Conservation (phyloP, 2,113 vertebrate genomes). For the Aphelocoma coerulescens region DNA sequence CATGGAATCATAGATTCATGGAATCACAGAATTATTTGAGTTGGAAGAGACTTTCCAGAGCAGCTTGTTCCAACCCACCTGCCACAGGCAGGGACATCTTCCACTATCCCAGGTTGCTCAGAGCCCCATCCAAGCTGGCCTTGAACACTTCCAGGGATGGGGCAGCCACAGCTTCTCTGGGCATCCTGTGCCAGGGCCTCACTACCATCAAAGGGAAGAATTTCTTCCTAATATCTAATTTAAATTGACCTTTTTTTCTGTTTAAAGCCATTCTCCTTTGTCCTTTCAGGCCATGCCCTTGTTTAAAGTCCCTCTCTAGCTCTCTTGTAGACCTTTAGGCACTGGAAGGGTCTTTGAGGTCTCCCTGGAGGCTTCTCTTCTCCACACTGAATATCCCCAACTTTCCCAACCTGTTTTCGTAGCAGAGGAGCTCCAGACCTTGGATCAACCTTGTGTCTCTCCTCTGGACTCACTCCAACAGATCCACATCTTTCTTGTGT, state of each 20-base stretch:
- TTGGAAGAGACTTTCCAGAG: not conserved
- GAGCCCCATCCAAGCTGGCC: fast-evolving
- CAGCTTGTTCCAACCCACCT: fast-evolving
- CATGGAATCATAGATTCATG: not conserved
- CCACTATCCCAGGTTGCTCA: not conserved
- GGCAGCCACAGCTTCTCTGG: not conserved
- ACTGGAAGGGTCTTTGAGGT: not conserved
- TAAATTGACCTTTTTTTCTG: not conserved
- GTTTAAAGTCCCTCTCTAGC: not conserved
- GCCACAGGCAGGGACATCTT: not conserved
- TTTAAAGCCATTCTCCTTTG: not conserved
- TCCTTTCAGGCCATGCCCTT: not conserved
- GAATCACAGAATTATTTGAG: not conserved
- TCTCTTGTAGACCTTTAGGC: not conserved
- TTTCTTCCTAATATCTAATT: not conserved
- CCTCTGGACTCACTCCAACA: not conserved
- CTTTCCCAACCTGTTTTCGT: not conserved
- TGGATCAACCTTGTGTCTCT: fast-evolving
- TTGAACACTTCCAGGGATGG: not conserved
- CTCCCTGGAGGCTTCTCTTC: not conserved
- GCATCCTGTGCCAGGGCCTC: fast-evolving
- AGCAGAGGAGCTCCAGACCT: not conserved
- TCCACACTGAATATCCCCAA: not conserved
- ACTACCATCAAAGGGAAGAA: not conserved
- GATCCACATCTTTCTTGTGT: not conserved